Base-by-base conservation (phyloP, 2,888 invertebrate genomes). In the Strigamia maritima region DNA sequence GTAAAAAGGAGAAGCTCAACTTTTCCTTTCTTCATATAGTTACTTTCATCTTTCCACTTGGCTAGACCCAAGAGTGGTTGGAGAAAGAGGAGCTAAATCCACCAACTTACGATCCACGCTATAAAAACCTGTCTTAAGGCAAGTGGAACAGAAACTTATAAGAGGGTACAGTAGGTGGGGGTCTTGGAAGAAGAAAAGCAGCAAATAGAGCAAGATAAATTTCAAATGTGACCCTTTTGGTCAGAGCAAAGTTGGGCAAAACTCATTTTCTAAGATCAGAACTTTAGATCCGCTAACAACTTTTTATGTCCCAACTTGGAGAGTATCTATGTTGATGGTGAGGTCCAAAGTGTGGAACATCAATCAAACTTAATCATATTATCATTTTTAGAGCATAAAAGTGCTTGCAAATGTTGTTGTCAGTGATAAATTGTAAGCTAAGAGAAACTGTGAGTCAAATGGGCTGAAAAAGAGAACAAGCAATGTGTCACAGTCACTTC, bases 1-100 rank as follows among this genome's bases (percentile, higher is more conserved):
- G 10, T 8, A 35, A 35, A 35, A 35, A 35, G 7, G 6, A 6
- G 6, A 35, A 26, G 70, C 70, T 70, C 70, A 70, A 70, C 28
- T 70, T 70, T 70, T 60, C 60, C 16, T 70, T 70, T 70, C 70
- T 70, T 70, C 70, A 70, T 70, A 70, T 70, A 70, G 70, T 70
- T 70, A 70, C 70, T 70, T 70, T 16, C 70, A 70, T 70, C 26
- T 70, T 70, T 70, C 70, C 70, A 70, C 70, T 70, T 70, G 70
- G 70, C 70, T 70, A 70, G 26, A 70, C 26, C 14, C 70, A 70
- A 70, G 70, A 70, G 70, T 70, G 70, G 70, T 70, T 70, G 28
- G 70, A 70, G 70, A 70, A 70, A 70, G 70, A 70, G 70, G 70
- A 70, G 70, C 70, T 70, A 70, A 70, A 70, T 70, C 70, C 70